phyloP scores from a whole-genome alignment of 1,140 invertebrate genomes.

The Euschistus heros region DNA sequence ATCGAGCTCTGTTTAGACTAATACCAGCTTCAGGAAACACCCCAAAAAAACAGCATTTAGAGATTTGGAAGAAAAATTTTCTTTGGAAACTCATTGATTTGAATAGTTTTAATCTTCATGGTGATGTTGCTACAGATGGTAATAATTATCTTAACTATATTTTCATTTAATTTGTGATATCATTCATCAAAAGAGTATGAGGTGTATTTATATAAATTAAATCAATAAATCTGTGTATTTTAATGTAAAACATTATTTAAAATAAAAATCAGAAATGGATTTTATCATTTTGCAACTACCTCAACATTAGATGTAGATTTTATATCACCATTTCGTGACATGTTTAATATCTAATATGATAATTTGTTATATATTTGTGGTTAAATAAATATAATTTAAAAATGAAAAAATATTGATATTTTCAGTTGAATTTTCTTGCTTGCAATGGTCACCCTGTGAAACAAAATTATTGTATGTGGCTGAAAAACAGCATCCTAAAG shows the following conservation, averaged over 20 bases:
- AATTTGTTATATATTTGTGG: too few species aligned
- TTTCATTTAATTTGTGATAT: too few species aligned
- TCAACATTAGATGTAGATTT: too few species aligned
- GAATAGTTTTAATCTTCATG: slow-evolving; percentile 54
- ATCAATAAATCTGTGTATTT: too few species aligned
- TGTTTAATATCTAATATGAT: too few species aligned
- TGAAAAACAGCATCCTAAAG: slow-evolving; percentile 63
- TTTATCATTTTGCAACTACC: too few species aligned
- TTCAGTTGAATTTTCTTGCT: slow-evolving; percentile 56
- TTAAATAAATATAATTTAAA: too few species aligned
- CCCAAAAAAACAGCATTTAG: slow-evolving; percentile 52
- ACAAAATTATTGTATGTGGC: slow-evolving; percentile 64
- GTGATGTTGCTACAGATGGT: slow-evolving; percentile 61
- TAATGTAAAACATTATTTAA: too few species aligned
- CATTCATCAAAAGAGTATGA: too few species aligned
- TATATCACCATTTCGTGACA: too few species aligned
- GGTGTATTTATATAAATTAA: too few species aligned
- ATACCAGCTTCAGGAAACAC: slow-evolving; percentile 43
- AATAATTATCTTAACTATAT: slow-evolving; percentile 30
- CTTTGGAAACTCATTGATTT: slow-evolving; percentile 53
- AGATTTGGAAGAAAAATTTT: slow-evolving; percentile 53
- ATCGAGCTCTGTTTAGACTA: slow-evolving; percentile 50
- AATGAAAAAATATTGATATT: slow-evolving; percentile 26
- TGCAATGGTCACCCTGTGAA: slow-evolving; percentile 62
- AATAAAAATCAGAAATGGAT: too few species aligned